Evolutionary conservation across 1,140 invertebrate species (phyloP), one percentile per base, ranked within the genome.

Genomic region (Goniozus legneri): DNA sequence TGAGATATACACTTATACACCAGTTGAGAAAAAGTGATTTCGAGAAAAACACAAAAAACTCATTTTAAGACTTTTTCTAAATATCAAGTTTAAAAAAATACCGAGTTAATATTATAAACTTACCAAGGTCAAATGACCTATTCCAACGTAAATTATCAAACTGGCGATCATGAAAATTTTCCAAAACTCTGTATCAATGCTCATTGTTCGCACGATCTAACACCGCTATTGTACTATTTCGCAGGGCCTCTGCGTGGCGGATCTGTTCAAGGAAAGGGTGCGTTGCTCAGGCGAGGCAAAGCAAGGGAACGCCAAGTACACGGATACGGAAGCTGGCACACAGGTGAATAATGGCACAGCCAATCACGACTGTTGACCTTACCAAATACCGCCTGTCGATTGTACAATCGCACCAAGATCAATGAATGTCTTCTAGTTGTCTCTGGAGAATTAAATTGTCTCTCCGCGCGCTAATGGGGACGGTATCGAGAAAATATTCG

Each of bases 321-420:
- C 50, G 2, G 58, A 50, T 8, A 48, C 52, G 12, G 59, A 63
- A 41, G 60, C 56, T 32, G 57, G 62, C 33, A 71, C 63, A 58
- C 72, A 75, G 72, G 72, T 75, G 71, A 73, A 72, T 75, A 73
- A 75, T 62, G 72, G 71, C 56, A 64, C 59, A 58, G 56, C 61
- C 60, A 65, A 69, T 64, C 64, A 61, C 49, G 60, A 66, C 63
- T 67, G 64, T 69, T 75, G 65, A 71, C 59, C 51, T 56, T 65
- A 64, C 44, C 54, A 65, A 50, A 52, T 69, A 50, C 54, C 60
- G 64, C 65, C 63, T 52, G 54, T 65, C 64, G 66, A 69, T 38
- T 34, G 62, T 52, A 56, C 42, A 33, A 27, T 27, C 12, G 34
- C 47, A 52, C 44, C 56, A 51, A 56, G 49, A 34, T 56, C 50